These are phyloP conservation scores for Drosophila borealis DNA, from an alignment of 2,888 invertebrate species.

Conservation along the genomic window DNA sequence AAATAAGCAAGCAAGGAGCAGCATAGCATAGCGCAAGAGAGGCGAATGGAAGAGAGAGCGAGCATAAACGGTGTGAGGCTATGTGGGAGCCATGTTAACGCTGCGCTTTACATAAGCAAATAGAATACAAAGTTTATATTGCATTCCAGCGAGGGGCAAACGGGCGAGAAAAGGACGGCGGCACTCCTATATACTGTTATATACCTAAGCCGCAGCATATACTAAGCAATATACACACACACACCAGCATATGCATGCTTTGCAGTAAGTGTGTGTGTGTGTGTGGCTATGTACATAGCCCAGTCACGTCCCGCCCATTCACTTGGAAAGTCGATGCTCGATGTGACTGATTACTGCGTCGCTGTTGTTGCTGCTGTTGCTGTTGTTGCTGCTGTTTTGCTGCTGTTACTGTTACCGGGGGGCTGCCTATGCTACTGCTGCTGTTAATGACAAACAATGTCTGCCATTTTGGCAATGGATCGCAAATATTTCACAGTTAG, in stretches of 20 bases:
- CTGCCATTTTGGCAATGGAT: constrained; percentile 71
- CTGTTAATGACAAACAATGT: constrained; percentile 76
- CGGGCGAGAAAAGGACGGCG: constrained; percentile 53
- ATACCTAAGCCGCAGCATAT: constrained; percentile 8
- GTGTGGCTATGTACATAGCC: constrained; percentile 38
- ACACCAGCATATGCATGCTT: constrained; percentile 8
- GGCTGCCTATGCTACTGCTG: constrained; percentile 13
- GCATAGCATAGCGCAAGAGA: constrained; percentile 14
- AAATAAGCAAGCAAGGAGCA: constrained; percentile 70
- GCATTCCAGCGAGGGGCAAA: constrained; percentile 38
- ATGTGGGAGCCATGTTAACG: constrained; percentile 47
- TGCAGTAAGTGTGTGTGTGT: constrained; percentile 1
- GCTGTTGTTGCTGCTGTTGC: constrained; percentile 31
- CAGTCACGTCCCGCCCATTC: constrained; percentile 78
- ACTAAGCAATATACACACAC: constrained; percentile 7
- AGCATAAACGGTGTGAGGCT: constrained; percentile 4
- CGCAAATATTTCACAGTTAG: constrained; percentile 26
- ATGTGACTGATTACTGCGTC: constrained; percentile 78
- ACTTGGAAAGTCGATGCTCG: constrained; percentile 80
- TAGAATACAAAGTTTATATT: constrained; percentile 59
- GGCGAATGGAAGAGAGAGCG: constrained; percentile 19
- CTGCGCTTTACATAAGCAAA: constrained; percentile 73
- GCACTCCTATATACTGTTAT: constrained; percentile 7
- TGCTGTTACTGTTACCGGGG: constrained; percentile 14
- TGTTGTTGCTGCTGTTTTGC: constrained; percentile 17